Conservation (phyloP, 1,140 invertebrate species). For the Sinonovacula constricta region DNA sequence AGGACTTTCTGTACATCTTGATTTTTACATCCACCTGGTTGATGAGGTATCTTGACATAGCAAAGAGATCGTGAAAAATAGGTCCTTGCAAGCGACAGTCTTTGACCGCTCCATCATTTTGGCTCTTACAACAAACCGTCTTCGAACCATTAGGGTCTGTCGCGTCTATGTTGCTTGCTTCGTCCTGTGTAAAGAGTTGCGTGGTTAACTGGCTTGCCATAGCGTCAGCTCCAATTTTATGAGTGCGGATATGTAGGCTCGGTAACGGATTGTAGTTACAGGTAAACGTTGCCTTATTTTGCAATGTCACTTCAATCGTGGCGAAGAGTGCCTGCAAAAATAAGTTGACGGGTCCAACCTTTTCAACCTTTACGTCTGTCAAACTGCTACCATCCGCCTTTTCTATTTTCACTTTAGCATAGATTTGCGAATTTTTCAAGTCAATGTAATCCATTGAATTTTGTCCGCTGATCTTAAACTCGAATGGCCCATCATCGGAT, state of each 20-base stretch:
- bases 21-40: constrained; percentile 25
- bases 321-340: constrained; percentile 25
- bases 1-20: constrained; percentile 17
- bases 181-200: constrained; percentile 20
- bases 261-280: constrained; percentile 36
- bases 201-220: constrained; percentile 1
- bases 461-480: constrained; percentile 36
- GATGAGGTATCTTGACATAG: constrained; percentile 20
- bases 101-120: neutral
- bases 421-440: constrained; percentile 32
- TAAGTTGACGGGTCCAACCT: neutral
- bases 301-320: constrained; percentile 1
- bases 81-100: constrained; percentile 2
- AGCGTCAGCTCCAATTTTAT: constrained; percentile 5
- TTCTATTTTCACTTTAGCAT: constrained; percentile 7
- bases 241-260: constrained; percentile 10
- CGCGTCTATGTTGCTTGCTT: neutral
- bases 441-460: constrained; percentile 32
- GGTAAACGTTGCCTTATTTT: constrained; percentile 16
- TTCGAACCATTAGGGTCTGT: constrained; percentile 8
- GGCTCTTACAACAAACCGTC: constrained; percentile 7
- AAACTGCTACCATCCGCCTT: constrained; percentile 12
- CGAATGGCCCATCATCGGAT: constrained; percentile 35
- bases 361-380: neutral
- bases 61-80: constrained; percentile 27